Conservation (phyloP, 2,113 vertebrate species). For the Ploceus nigricollis region DNA sequence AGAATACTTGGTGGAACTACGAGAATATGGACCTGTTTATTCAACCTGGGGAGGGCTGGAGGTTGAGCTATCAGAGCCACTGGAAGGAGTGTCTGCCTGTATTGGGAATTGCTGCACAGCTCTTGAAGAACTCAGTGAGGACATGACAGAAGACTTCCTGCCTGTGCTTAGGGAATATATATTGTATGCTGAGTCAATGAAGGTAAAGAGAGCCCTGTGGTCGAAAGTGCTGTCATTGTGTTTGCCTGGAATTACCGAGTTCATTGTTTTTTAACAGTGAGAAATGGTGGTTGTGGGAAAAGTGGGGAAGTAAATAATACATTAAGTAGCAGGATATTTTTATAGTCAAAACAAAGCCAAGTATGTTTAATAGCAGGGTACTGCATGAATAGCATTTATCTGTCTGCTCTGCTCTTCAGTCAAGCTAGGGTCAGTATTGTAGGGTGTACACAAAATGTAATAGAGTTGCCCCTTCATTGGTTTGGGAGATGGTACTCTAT, state of each 20-base stretch:
- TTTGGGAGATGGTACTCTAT: neutral
- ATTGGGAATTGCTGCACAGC: conserved; percentile 83
- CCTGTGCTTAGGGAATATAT: conserved; percentile 94
- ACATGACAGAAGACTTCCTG: conserved; percentile 92
- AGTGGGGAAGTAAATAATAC: neutral
- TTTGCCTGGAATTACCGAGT: neutral
- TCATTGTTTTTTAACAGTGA: neutral
- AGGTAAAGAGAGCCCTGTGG: conserved; percentile 75
- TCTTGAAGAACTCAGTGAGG: conserved; percentile 89
- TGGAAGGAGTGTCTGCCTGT: conserved; percentile 87
- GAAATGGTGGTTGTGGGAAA: neutral
- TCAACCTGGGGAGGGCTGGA: conserved; percentile 88
- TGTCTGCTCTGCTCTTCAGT: neutral
- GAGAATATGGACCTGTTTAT: conserved; percentile 91
- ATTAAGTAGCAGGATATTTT: neutral
- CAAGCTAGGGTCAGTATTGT: neutral
- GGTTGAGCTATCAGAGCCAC: conserved; percentile 82
- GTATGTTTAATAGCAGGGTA: neutral
- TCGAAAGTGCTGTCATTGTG: neutral
- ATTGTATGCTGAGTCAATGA: conserved; percentile 94
- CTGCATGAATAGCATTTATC: neutral
- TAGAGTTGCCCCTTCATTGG: neutral
- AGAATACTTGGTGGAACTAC: conserved; percentile 93
- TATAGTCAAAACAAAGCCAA: neutral
- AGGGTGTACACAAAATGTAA: too few species aligned